A percentile compares a stretch with the other conserved stretches of the same genome.
Evolutionary conservation across 2,113 vertebrate species (phyloP).

Genomic region (Tenebrosternarchus preto): DNA sequence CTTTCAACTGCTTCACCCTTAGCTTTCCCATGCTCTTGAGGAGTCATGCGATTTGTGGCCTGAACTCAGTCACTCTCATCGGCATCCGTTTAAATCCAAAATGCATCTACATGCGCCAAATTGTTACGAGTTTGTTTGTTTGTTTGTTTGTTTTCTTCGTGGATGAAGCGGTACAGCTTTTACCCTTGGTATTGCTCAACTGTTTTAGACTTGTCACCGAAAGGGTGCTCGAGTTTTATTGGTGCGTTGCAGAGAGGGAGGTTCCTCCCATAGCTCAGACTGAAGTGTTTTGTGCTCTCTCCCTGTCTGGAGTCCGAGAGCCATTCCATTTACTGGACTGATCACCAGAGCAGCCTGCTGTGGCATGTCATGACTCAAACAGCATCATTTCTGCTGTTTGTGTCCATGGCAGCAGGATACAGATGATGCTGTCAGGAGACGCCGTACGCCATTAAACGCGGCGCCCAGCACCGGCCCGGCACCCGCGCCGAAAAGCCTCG

Average conservation of each 20-base stretch:
- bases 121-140: background rate
- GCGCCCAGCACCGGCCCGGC: conserved; percentile 36
- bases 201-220: conserved; percentile 49
- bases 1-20: conserved; percentile 24
- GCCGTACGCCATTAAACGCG: conserved; percentile 73
- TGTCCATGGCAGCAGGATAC: conserved; percentile 73
- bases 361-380: conserved; percentile 79
- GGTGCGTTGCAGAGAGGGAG: conserved; percentile 38
- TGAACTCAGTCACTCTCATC: conserved; percentile 34
- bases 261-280: conserved; percentile 49
- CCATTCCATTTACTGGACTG: conserved; percentile 77
- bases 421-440: conserved; percentile 74
- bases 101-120: conserved; percentile 26
- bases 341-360: conserved; percentile 70
- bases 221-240: conserved; percentile 54
- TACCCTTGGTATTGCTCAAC: conserved; percentile 30
- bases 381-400: conserved; percentile 75
- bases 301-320: conserved; percentile 54
- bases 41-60: conserved; percentile 40
- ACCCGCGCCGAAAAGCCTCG: conserved; percentile 15
- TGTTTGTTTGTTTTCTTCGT: conserved; percentile 8
- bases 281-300: conserved; percentile 53
- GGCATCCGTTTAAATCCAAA: conserved; percentile 39
- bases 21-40: conserved; percentile 38
- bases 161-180: conserved; percentile 40